Conservation (phyloP, 2,113 vertebrate genomes). For the Aphelocoma coerulescens region DNA sequence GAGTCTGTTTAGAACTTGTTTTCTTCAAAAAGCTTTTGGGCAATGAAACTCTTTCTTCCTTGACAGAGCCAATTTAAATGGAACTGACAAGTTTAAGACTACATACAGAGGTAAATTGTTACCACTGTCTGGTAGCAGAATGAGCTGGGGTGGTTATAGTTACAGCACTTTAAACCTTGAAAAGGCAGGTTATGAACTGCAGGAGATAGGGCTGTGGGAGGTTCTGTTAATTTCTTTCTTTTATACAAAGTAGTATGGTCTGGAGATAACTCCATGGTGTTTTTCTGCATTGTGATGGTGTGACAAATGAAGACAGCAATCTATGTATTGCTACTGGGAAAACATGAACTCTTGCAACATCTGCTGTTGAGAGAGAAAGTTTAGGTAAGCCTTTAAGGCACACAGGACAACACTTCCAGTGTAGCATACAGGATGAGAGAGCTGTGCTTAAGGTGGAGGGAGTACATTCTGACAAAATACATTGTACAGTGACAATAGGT, state of each 20-base stretch:
- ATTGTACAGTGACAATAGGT: neutral
- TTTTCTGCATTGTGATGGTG: constrained; percentile 26
- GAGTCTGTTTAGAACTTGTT: constrained; percentile 25
- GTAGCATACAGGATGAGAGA: neutral
- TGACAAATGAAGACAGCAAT: constrained; percentile 6
- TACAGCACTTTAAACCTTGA: constrained; percentile 50
- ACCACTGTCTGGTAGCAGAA: constrained; percentile 41
- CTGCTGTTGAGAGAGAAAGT: neutral
- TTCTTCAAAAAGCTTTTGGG: constrained; percentile 51
- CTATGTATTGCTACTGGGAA: neutral
- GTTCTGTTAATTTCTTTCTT: neutral
- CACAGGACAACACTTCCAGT: neutral
- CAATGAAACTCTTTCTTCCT: constrained; percentile 52
- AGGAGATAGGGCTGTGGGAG: neutral
- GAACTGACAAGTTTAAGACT: constrained; percentile 59
- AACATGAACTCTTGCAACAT: neutral
- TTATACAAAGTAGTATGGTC: neutral
- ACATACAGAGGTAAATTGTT: constrained; percentile 45
- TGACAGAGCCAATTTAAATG: constrained; percentile 50
- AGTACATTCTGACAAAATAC: neutral
- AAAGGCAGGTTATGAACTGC: constrained; percentile 46
- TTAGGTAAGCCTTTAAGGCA: neutral
- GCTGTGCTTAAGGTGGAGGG: neutral
- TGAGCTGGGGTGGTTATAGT: constrained; percentile 27
- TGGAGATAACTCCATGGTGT: neutral